These are phyloP conservation scores for Seriola aureovittata DNA, from an alignment of 2,113 vertebrate species.

Conservation along the genomic window DNA sequence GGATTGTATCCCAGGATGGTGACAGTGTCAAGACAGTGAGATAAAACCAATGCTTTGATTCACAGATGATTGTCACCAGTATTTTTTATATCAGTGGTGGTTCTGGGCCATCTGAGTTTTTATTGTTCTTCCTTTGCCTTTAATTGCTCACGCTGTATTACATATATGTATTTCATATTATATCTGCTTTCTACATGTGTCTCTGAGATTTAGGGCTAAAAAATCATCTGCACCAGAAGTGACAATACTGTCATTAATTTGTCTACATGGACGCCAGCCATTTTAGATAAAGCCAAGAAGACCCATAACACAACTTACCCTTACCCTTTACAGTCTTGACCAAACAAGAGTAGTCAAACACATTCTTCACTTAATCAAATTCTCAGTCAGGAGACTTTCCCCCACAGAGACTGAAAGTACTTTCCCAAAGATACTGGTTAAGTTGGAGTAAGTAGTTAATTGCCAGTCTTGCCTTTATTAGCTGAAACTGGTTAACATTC, in stretches of 20 bases:
- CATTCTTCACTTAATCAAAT: conserved; percentile 4
- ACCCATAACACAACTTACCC: background rate
- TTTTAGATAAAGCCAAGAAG: background rate
- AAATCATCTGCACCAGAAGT: background rate
- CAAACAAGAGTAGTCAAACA: background rate
- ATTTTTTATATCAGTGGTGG: background rate
- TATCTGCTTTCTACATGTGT: background rate
- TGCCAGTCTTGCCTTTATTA: background rate
- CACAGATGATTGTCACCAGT: conserved; percentile 1
- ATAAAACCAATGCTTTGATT: background rate
- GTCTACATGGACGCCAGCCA: background rate
- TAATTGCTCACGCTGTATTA: no score
- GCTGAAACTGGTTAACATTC: background rate
- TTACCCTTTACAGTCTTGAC: background rate
- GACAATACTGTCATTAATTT: background rate
- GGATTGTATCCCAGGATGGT: conserved; percentile 38
- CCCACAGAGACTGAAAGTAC: background rate
- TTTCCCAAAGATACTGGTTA: background rate
- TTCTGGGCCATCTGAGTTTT: background rate
- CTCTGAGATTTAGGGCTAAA: background rate
- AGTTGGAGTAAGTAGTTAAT: background rate
- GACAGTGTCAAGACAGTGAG: conserved; percentile 20
- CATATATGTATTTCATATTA: no score
- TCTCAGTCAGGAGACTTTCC: background rate
- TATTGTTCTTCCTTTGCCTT: no score